Evolutionary conservation across 1,140 invertebrate genomes (phyloP), one percentile per base, ranked within the genome.

Genomic region (Anadara kagoshimensis): DNA sequence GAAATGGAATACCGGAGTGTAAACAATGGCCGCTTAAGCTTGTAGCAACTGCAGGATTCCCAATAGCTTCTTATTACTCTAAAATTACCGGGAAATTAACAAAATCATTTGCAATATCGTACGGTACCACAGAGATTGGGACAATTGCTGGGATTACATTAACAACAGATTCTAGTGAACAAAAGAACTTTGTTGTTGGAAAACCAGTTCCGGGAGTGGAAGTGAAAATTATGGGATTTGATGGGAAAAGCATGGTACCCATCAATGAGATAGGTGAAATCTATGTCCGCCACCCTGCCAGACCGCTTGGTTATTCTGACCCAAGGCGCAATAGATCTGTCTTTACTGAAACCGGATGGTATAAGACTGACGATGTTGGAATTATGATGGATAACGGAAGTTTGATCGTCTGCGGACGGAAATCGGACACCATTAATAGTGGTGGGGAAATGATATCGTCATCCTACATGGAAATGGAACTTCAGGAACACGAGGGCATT

Each of bases 351-450:
- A 36, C 26, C n/a, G 24, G 57, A 59, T 59, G 57, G 57, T 41
- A 43, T 20, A 59, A 43, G 14, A 59, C 57, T 2, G 57, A 43
- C 11, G 29, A 59, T 26, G 14, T 43, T 20, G 41, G 24, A 18
- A n/a, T 36, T 5, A 59, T 59, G 26, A 59, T 29, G 20, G 11
- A 26, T 1, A 29, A 41, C 14, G 57, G 41, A 24, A 18, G 26
- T 20, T 12, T 59, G 10, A 24, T 43, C 36, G 57, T 59, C 8
- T 12, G 11, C 16, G 57, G 41, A 12, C 11, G 57, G 16, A 59
- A 59, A 59, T 59, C 57, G 7, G 57, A 59, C 57, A 22, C 20
- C n/a, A 56, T 56, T 18, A 56, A 22, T 3, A 11, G n/a, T 20
- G 16, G 18, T 11, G 53, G 20, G n/a, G 53, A 56, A 7, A 22